phyloP scores from a whole-genome alignment of 2,888 invertebrate genomes.

The Abrostola tripartita region DNA sequence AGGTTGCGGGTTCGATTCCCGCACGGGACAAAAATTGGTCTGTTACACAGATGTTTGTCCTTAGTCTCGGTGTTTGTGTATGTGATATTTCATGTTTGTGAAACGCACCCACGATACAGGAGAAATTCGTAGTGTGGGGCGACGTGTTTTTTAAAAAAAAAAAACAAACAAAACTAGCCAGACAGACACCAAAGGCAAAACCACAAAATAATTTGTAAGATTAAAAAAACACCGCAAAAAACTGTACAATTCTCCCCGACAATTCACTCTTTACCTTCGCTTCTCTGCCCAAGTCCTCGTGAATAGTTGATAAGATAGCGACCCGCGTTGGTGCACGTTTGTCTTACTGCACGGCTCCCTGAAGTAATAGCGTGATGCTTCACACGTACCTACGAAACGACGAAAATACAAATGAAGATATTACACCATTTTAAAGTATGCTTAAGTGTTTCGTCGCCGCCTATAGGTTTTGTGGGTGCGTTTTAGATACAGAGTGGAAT shows the following conservation, averaged over 20 bases:
- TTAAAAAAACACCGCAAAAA: not conserved
- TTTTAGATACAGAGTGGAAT: not conserved
- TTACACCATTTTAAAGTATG: not conserved
- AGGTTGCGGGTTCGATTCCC: too few relatives aligned
- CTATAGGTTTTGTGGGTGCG: not conserved
- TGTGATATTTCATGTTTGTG: too few relatives aligned
- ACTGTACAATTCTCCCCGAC: not conserved
- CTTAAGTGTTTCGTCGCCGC: not conserved
- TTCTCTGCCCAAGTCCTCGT: not conserved
- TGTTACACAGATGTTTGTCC: too few relatives aligned
- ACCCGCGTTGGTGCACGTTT: constrained; percentile 10
- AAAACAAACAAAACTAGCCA: too few relatives aligned
- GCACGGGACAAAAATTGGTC: too few relatives aligned
- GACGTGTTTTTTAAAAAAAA: too few relatives aligned
- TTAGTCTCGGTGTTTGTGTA: too few relatives aligned
- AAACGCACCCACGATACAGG: too few relatives aligned
- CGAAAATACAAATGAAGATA: not conserved
- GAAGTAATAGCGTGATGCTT: constrained; percentile 14
- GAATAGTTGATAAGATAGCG: constrained; percentile 26
- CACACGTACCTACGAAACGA: constrained; percentile 8
- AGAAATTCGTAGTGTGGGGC: too few relatives aligned
- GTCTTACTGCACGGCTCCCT: constrained; percentile 30
- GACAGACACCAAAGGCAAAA: not conserved
- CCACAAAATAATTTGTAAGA: not conserved
- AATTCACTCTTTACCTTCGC: not conserved